Evolutionary conservation across 2,797 vertebrate species (phyloP).

Genomic region (Lycodopsis pacificus): DNA sequence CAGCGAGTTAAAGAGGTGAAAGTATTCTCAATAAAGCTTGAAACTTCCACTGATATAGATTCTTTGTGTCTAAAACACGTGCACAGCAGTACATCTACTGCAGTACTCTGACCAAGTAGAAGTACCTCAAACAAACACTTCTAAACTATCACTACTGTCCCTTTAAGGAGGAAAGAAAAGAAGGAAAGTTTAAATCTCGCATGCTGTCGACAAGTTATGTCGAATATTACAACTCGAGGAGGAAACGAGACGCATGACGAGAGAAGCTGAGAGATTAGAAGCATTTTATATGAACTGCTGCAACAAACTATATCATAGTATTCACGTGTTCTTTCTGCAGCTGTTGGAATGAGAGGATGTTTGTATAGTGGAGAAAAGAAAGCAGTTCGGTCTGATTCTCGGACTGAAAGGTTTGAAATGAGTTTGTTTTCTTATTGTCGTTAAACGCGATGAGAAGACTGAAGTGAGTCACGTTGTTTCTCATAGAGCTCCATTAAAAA

Average conservation of each 20-base stretch:
- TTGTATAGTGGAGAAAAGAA: background rate
- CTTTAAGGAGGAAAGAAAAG: background rate
- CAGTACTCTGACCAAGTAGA: background rate
- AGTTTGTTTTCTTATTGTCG: background rate
- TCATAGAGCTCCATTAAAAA: too few species aligned
- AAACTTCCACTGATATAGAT: too few species aligned
- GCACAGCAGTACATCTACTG: background rate
- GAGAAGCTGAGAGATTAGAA: background rate
- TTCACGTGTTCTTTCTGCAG: background rate
- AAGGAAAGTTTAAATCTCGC: slow-evolving; percentile 28
- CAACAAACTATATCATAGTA: background rate
- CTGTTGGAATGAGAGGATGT: background rate
- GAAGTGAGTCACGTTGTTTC: too few species aligned
- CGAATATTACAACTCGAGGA: background rate
- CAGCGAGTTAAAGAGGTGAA: too few species aligned
- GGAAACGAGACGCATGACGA: background rate
- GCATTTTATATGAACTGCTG: background rate
- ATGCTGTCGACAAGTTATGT: slow-evolving; percentile 32
- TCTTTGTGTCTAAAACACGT: background rate
- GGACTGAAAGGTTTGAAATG: too few species aligned
- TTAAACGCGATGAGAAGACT: background rate
- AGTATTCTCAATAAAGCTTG: background rate
- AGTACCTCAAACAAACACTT: background rate
- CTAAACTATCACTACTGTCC: background rate
- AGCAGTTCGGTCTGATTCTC: background rate